phyloP scores from a whole-genome alignment of 1,140 invertebrate species.

The Arion vulgaris region DNA sequence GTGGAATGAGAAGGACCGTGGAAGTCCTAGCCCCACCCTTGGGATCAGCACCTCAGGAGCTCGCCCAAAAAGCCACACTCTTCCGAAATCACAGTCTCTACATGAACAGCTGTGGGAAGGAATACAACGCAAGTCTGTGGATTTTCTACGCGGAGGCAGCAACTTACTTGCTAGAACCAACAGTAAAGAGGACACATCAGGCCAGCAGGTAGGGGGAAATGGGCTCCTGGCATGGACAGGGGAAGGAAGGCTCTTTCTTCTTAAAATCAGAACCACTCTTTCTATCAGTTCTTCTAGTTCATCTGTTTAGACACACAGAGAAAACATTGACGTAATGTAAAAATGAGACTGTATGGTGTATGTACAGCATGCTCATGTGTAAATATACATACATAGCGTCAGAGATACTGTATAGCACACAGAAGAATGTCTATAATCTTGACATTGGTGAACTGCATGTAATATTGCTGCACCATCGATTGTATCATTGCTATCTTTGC shows the following conservation, averaged over 20 bases:
- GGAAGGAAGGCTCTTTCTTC: neutral
- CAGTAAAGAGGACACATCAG: slow-evolving; percentile 61
- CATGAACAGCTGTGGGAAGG: slow-evolving; percentile 68
- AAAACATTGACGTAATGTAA: no score
- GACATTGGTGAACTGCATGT: neutral
- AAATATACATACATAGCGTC: neutral
- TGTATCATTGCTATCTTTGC: neutral
- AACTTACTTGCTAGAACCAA: slow-evolving; percentile 60
- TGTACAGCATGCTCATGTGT: neutral
- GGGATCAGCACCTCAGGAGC: slow-evolving; percentile 55
- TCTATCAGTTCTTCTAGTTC: neutral
- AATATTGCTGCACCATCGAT: neutral
- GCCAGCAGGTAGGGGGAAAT: slow-evolving; percentile 25
- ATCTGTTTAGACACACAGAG: neutral
- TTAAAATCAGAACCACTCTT: neutral
- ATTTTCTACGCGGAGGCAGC: slow-evolving; percentile 64
- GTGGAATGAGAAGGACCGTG: slow-evolving; percentile 47
- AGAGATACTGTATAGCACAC: neutral
- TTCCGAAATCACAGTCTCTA: slow-evolving; percentile 62
- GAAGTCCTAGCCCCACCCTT: slow-evolving; percentile 43
- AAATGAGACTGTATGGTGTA: neutral
- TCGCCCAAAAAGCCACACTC: slow-evolving; percentile 63
- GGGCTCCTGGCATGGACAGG: neutral
- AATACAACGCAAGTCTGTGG: slow-evolving; percentile 66
- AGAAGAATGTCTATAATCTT: neutral